Evolutionary conservation across 23 tunicate species (phyloP), one percentile per base, ranked within the genome.

Genomic region (Ascidia mentula): DNA sequence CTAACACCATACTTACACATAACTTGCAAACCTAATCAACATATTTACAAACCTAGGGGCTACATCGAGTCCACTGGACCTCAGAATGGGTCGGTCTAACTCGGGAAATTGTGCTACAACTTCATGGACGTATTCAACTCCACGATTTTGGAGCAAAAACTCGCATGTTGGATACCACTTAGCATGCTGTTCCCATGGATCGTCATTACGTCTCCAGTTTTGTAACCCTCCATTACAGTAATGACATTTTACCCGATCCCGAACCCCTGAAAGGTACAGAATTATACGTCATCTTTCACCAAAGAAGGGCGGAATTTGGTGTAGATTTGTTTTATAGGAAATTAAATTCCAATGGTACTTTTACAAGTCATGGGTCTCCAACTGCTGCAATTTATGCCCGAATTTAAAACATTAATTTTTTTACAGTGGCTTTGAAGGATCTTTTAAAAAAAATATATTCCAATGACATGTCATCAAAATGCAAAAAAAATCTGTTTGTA

Each of bases 231-330:
- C 87, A 36, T 75, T 75, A 32, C 87, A 82, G 59, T 74, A 82
- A 77, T 40, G 74, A 59, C 87, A 82, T 53, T 82, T 82, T 7
- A 82, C 87, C 0, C 80, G 80, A 40, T 82, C 87, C 20, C 87
- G 72, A 31, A 45, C 83, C n/a, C 83, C 83, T 79, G 32, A 18
- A 35, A 60, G 17, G 1, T 6, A 53, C 65, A 3, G 24, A 53
- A 9, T n/a, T n/a, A n/a, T n/a, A n/a, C n/a, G n/a, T n/a, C n/a
- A n/a, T n/a, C n/a, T n/a, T n/a, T n/a, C n/a, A n/a, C n/a, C n/a
- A n/a, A 45, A 45, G 18, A 15, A 45, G 18, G 18, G 18, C 18
- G 17, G n/a, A n/a, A n/a, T n/a, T n/a, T n/a, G n/a, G n/a, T n/a
- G n/a, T n/a, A n/a, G n/a, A n/a, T n/a, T n/a, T n/a, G n/a, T n/a